Evolutionary conservation across 2,113 vertebrate genomes (phyloP).

Genomic region (Actinemys pallida): DNA sequence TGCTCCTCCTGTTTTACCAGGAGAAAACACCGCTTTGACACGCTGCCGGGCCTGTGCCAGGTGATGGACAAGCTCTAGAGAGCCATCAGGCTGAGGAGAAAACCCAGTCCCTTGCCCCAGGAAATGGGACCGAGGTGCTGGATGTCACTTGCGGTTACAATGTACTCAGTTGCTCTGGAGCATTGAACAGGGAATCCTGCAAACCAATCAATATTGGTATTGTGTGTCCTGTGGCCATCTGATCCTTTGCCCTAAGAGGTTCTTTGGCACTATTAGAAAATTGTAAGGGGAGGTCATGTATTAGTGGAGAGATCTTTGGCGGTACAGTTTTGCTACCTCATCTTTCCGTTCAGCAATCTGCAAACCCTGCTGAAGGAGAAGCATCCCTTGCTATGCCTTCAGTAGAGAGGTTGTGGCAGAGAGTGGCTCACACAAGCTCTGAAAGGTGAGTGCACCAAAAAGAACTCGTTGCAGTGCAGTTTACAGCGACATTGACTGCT

Average conservation of each 20-base stretch:
- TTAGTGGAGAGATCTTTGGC: neutral
- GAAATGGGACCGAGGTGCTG: neutral
- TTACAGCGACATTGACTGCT: neutral
- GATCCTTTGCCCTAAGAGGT: neutral
- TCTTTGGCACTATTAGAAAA: neutral
- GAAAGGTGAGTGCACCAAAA: neutral
- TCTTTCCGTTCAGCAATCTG: neutral
- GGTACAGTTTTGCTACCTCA: neutral
- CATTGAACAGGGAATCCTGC: neutral
- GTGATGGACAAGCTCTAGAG: neutral
- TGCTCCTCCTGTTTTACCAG: neutral
- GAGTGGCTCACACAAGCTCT: neutral
- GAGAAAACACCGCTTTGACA: neutral
- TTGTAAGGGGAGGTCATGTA: neutral
- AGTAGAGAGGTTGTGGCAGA: neutral
- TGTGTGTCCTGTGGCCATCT: neutral
- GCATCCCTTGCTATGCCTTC: neutral
- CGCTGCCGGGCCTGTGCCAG: neutral
- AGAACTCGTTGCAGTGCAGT: neutral
- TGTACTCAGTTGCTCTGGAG: neutral
- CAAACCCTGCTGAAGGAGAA: neutral
- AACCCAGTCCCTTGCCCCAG: neutral
- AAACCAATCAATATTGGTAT: neutral
- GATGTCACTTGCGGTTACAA: neutral
- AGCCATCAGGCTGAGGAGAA: neutral